Evolutionary conservation across 2,888 invertebrate species (phyloP).

Genomic region (Parnassius smintheus): DNA sequence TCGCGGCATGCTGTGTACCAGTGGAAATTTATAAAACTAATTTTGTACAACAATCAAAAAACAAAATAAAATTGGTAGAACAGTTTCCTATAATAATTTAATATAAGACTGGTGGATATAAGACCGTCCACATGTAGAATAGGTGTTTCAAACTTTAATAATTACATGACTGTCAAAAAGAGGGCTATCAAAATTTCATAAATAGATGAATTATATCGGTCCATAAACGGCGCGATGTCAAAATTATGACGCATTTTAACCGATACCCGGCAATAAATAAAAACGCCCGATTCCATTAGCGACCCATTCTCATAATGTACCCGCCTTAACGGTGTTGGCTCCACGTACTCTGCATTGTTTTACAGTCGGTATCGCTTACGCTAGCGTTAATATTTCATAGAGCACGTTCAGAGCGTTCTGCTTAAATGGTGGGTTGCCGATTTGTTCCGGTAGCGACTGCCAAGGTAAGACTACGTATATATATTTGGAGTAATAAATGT

Average conservation of each 20-base stretch:
- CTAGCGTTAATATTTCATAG: conserved; percentile 67
- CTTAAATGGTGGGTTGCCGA: conserved; percentile 59
- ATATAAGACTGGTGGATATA: too few relatives aligned
- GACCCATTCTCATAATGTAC: conserved; percentile 61
- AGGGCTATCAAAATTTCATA: conserved; percentile 43
- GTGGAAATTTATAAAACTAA: too few relatives aligned
- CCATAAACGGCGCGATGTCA: conserved; percentile 42
- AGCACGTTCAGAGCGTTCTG: conserved; percentile 56
- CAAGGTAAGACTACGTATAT: conserved; percentile 55
- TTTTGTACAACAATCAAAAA: too few relatives aligned
- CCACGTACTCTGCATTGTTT: conserved; percentile 47
- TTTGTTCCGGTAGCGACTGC: conserved; percentile 69
- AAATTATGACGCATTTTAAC: conserved; percentile 44
- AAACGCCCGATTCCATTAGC: conserved; percentile 62
- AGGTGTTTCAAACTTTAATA: background rate
- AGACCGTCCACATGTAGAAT: too few relatives aligned
- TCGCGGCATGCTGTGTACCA: too few relatives aligned
- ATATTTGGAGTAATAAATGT: conserved; percentile 76
- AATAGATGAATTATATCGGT: conserved; percentile 46
- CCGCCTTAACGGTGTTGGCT: conserved; percentile 51
- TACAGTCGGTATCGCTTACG: conserved; percentile 47
- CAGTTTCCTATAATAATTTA: too few relatives aligned
- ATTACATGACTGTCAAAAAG: conserved; percentile 15
- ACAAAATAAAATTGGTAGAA: too few relatives aligned
- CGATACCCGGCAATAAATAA: conserved; percentile 60